Evolutionary conservation across 2,888 invertebrate species (phyloP).

Genomic region (Xanthorhoe spadicearia): DNA sequence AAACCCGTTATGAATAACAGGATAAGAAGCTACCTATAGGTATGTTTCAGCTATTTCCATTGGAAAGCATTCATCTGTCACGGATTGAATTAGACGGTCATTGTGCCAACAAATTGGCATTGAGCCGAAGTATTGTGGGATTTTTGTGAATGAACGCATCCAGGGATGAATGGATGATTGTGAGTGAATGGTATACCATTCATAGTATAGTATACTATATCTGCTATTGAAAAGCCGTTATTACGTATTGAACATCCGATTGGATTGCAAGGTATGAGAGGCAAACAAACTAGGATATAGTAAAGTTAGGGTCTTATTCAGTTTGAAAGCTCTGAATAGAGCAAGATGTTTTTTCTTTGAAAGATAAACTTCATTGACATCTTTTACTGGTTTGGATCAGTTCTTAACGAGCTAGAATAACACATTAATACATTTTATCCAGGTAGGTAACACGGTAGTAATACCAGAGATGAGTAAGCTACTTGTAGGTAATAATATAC

Average conservation of each 20-base stretch:
- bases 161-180: constrained; percentile 23
- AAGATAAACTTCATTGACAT: too few relatives aligned
- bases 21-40: neutral
- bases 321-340: too few relatives aligned
- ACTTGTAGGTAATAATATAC: too few relatives aligned
- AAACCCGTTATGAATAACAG: neutral
- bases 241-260: neutral
- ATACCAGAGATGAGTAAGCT: too few relatives aligned
- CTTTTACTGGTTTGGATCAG: too few relatives aligned
- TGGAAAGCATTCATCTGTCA: constrained; percentile 32
- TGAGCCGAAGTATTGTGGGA: constrained; percentile 32
- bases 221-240: neutral
- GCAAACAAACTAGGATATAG: neutral
- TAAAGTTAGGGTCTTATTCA: too few relatives aligned
- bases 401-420: too few relatives aligned
- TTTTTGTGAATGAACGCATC: constrained; percentile 29
- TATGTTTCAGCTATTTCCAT: constrained; percentile 22
- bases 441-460: too few relatives aligned
- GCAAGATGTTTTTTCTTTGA: too few relatives aligned
- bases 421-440: too few relatives aligned
- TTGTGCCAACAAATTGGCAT: constrained; percentile 54
- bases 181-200: constrained; percentile 16
- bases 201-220: neutral
- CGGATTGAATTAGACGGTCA: constrained; percentile 52
- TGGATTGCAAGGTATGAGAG: neutral